These are phyloP conservation scores for Camelus bactrianus DNA, from an alignment of 2,113 vertebrate genomes.

Conservation along the genomic window DNA sequence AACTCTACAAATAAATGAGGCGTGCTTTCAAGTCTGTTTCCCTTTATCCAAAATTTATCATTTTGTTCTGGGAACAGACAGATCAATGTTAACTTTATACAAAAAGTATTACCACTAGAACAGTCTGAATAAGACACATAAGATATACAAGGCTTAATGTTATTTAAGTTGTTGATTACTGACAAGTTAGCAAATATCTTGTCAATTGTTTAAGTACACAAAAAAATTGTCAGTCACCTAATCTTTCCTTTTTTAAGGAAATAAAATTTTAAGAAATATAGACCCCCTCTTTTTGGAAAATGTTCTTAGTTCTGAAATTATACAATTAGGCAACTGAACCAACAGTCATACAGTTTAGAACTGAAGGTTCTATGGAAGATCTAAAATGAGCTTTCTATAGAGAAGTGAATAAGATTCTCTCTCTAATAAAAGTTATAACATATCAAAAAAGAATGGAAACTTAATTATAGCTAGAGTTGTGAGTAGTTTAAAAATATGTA, in stretches of 20 bases:
- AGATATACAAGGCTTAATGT: neutral
- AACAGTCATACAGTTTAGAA: constrained; percentile 45
- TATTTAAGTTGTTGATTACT: neutral
- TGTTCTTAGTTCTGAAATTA: constrained; percentile 24
- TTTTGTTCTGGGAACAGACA: neutral
- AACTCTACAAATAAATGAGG: neutral
- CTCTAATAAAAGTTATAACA: neutral
- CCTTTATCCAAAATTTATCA: constrained; percentile 29
- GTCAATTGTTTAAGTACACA: neutral
- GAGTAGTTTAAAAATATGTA: neutral
- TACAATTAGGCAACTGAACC: neutral
- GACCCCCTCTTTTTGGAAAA: neutral
- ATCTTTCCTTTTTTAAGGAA: neutral
- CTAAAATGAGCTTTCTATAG: constrained; percentile 10
- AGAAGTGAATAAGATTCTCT: neutral
- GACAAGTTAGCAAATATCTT: neutral
- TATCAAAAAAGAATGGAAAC: constrained; percentile 36
- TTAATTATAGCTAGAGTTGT: neutral
- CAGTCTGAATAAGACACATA: neutral
- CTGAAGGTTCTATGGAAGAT: neutral
- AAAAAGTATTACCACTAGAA: constrained; percentile 10
- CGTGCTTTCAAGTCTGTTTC: neutral
- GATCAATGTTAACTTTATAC: neutral
- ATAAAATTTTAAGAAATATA: neutral
- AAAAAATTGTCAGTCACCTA: neutral